Conservation (phyloP, 2,113 vertebrate species). For the Galemys pyrenaicus region DNA sequence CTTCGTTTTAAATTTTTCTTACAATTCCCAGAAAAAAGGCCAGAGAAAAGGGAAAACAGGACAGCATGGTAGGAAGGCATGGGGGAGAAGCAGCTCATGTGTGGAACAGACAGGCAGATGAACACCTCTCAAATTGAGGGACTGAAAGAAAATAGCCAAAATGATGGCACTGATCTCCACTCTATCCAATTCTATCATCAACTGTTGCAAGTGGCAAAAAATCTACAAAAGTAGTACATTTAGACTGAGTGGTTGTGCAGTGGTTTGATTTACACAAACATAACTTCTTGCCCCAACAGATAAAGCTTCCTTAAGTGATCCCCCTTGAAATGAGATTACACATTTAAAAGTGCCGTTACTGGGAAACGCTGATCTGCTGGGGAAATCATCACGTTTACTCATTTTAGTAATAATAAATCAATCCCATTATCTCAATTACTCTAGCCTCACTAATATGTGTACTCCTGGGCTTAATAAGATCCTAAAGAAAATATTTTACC, state of each 20-base stretch:
- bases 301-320: constrained; percentile 8
- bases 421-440: background rate
- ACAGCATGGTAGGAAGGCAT: background rate
- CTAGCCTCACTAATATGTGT: background rate
- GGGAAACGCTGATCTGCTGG: background rate
- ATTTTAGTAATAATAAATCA: background rate
- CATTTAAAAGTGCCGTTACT: constrained; percentile 29
- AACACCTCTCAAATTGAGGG: background rate
- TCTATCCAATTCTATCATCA: background rate
- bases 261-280: constrained; percentile 3
- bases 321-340: constrained; percentile 45
- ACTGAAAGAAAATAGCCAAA: background rate
- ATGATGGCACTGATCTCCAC: background rate
- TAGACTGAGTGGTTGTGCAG: background rate
- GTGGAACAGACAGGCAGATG: background rate
- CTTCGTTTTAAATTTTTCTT: constrained; percentile 9
- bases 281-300: constrained; percentile 33
- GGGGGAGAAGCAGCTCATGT: background rate
- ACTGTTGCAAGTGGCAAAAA: background rate
- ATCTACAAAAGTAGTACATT: background rate
- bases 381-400: background rate
- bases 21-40: background rate
- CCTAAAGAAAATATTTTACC: constrained; percentile 26
- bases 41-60: background rate
- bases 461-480: background rate